Percentiles rank a stretch among this genome's conserved stretches.
phyloP scores from a whole-genome alignment of 2,113 vertebrate species.

The Rafetus swinhoei region DNA sequence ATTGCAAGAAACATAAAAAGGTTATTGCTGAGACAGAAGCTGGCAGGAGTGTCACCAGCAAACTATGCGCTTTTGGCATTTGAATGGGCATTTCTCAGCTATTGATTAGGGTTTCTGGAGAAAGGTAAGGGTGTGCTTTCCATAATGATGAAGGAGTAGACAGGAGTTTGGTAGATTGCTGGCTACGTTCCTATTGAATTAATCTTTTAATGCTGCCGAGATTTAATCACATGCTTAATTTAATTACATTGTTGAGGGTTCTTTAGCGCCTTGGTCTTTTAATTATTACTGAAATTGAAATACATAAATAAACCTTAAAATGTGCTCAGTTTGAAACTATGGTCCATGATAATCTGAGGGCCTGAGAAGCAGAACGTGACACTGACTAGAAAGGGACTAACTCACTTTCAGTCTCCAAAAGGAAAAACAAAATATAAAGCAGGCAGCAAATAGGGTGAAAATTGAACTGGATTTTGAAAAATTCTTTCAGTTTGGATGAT shows the following conservation, averaged over 20 bases:
- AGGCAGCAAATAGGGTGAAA: not conserved
- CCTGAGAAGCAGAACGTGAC: not conserved
- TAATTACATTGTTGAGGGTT: not conserved
- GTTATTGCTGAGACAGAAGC: not conserved
- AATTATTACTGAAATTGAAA: not conserved
- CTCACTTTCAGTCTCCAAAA: not conserved
- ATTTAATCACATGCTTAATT: not conserved
- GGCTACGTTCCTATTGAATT: not conserved
- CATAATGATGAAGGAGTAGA: conserved; percentile 1
- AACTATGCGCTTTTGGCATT: not conserved
- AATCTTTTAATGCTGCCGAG: not conserved
- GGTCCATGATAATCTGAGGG: not conserved
- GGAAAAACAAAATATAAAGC: not conserved
- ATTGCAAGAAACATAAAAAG: fast-evolving
- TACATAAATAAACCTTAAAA: conserved; percentile 2
- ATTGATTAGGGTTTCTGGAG: not conserved
- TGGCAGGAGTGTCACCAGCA: not conserved
- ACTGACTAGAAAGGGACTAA: not conserved
- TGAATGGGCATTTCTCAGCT: not conserved
- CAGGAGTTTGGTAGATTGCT: not conserved
- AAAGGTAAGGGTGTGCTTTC: conserved; percentile 14
- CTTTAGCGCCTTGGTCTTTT: not conserved
- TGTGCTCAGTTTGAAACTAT: not conserved
- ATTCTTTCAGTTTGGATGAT: not conserved
- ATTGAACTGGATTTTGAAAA: not conserved